Base-by-base conservation (phyloP, 2,113 vertebrate genomes). In the Psittacara wagleri region DNA sequence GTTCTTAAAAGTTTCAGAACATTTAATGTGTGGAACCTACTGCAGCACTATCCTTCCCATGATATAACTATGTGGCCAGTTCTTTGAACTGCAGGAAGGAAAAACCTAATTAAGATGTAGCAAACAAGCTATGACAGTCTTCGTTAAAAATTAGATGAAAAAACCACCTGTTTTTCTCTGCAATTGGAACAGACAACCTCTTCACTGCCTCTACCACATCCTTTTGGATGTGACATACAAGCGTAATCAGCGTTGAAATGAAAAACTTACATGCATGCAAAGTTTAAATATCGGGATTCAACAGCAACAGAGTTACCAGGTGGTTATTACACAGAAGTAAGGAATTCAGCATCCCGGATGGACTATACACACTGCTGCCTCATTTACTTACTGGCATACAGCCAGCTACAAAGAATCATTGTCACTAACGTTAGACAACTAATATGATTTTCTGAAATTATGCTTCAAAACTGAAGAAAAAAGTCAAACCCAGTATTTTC, bases 141-240 rank as follows among this genome's bases (percentile, higher is more conserved):
- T 44, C 12, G 63, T 28, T 78, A 64, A 62, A 81, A 87, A 75
- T 6, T 29, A 64, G 49, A 86, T 33, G 7, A 22, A 78, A 62
- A 63, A 76, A 80, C 7, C 20, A 70, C 16, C 1, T 4, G 7
- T 11, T 83, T 62, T 83, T 76, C 52, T 48, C 35, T 52, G 43
- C 31, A 70, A 8, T 6, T 0, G 0, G 11, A 87, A 55, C 29
- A 89, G 37, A 16, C 6, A 5, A 44, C 0, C 14, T 64, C 33
- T 72, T 79, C 31, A 66, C 37, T 91, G 3, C 8, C 44, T 62
- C 41, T 28, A 52, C 9, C 6, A 74, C 17, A 52, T 1, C 19
- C 9, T 69, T 31, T 70, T 64, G 17, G 23, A 27, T 31, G 19
- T 41, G 31, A 79, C 23, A 61, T 17, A 31, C 3, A 66, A 39